Percentiles rank a stretch among this genome's conserved stretches.
These are phyloP conservation scores for Haliclona indistincta DNA, from an alignment of 37 sponge, comb jelly and placozoan species.

Conservation along the genomic window DNA sequence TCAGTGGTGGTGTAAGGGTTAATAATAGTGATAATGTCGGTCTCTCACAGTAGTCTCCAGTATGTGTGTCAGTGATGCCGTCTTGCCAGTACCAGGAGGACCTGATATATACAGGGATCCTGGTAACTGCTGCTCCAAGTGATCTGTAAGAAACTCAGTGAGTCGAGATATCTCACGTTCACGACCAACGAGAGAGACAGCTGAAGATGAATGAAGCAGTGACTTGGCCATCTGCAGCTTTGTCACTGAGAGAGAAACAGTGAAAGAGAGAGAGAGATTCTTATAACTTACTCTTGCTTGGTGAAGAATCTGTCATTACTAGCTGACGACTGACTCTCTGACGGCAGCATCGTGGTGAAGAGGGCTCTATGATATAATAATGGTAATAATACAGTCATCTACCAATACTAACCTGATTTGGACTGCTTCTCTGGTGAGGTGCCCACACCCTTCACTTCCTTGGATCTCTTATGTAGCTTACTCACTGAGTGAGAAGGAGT, in stretches of 20 bases:
- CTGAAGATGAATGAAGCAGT: constrained; percentile 36
- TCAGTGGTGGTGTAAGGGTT: background rate
- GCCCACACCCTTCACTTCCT: too few species aligned
- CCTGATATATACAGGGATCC: constrained; percentile 89
- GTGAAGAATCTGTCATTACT: too few species aligned
- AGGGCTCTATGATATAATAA: too few species aligned
- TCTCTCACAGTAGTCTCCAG: constrained; percentile 48
- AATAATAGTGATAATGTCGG: background rate
- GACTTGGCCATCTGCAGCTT: constrained; percentile 25
- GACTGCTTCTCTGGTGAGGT: too few species aligned
- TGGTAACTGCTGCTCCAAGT: constrained; percentile 31
- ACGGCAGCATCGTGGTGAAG: too few species aligned
- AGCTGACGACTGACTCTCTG: too few species aligned
- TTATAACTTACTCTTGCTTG: background rate
- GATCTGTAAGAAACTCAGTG: constrained; percentile 33
- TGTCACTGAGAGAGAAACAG: background rate
- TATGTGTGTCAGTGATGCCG: constrained; percentile 70
- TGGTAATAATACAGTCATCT: too few species aligned
- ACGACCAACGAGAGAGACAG: constrained; percentile 43
- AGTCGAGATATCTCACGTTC: constrained; percentile 57
- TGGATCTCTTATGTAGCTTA: too few species aligned
- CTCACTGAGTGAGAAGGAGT: too few species aligned
- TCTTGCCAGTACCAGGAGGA: constrained; percentile 95
- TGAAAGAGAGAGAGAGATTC: background rate
- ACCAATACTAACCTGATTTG: too few species aligned